These are phyloP conservation scores for Synodontis membranacea DNA, from an alignment of 2,113 vertebrate species.

Conservation along the genomic window DNA sequence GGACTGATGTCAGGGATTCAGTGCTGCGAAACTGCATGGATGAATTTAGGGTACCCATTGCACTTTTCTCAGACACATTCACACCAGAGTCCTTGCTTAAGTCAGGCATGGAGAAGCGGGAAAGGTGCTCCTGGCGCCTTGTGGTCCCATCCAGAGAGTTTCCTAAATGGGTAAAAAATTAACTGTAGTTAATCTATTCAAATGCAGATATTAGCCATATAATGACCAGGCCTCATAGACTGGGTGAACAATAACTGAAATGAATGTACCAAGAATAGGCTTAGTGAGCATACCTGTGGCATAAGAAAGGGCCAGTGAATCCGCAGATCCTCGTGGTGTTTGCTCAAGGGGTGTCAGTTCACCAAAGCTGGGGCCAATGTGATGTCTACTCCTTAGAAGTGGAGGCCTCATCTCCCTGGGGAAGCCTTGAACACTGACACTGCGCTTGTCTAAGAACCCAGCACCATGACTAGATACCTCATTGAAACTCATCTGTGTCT, in stretches of 20 bases:
- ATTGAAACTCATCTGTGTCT: constrained; percentile 88
- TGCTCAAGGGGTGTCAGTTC: constrained; percentile 88
- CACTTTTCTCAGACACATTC: constrained; percentile 93
- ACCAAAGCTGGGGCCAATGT: constrained; percentile 87
- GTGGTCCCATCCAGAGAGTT: constrained; percentile 85
- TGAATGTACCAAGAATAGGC: constrained; percentile 46
- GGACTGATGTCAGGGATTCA: constrained; percentile 82
- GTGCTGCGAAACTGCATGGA: constrained; percentile 89
- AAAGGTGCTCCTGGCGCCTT: constrained; percentile 91
- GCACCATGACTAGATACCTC: constrained; percentile 80
- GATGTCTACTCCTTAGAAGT: constrained; percentile 89
- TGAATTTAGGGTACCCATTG: constrained; percentile 88
- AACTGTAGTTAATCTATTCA: neutral
- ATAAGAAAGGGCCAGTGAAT: constrained; percentile 89
- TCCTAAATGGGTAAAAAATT: constrained; percentile 68
- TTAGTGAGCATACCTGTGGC: constrained; percentile 78
- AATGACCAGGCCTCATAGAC: neutral
- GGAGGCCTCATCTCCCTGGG: constrained; percentile 70
- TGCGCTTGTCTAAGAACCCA: constrained; percentile 85
- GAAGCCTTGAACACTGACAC: constrained; percentile 88
- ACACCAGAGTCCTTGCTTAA: constrained; percentile 97
- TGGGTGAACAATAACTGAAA: neutral
- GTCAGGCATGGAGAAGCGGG: constrained; percentile 97
- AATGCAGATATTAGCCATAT: neutral
- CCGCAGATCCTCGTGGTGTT: constrained; percentile 91